Evolutionary conservation across 2,113 vertebrate species (phyloP).

Genomic region (Hucho hucho): DNA sequence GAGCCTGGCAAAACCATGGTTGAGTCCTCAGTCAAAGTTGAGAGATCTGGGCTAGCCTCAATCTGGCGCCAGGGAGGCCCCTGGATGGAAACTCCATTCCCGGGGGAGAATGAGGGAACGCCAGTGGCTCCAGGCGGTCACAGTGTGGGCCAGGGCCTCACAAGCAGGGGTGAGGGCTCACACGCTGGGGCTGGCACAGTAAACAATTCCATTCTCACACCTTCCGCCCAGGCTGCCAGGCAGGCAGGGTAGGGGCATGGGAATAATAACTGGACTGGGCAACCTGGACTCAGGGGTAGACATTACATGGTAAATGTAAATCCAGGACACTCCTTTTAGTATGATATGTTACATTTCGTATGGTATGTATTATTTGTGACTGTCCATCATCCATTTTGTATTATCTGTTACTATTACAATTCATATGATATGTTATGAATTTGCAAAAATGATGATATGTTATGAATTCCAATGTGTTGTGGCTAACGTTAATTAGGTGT

Average conservation of each 20-base stretch:
- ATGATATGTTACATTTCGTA: no score
- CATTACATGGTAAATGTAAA: no score
- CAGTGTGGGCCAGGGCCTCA: conserved; percentile 11
- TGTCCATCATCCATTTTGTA: no score
- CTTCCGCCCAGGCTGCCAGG: conserved; percentile 19
- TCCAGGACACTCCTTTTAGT: no score
- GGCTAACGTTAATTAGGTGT: no score
- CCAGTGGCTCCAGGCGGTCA: conserved; percentile 2
- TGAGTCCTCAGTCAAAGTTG: background rate
- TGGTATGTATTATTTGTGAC: no score
- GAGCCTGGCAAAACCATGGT: background rate
- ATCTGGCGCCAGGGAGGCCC: background rate
- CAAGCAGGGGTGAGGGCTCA: conserved; percentile 16
- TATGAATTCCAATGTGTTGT: no score
- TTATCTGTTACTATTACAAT: no score
- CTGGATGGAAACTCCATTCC: background rate
- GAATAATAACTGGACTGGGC: background rate
- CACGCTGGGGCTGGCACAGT: conserved; percentile 8
- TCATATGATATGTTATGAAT: no score
- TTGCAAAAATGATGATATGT: no score
- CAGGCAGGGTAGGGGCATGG: conserved; percentile 4
- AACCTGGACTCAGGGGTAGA: no score
- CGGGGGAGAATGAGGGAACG: background rate
- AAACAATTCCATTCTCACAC: conserved; percentile 37
- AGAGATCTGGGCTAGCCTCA: background rate